phyloP scores from a whole-genome alignment of 1,140 invertebrate genomes.

The Drosophila equinoxialis region DNA sequence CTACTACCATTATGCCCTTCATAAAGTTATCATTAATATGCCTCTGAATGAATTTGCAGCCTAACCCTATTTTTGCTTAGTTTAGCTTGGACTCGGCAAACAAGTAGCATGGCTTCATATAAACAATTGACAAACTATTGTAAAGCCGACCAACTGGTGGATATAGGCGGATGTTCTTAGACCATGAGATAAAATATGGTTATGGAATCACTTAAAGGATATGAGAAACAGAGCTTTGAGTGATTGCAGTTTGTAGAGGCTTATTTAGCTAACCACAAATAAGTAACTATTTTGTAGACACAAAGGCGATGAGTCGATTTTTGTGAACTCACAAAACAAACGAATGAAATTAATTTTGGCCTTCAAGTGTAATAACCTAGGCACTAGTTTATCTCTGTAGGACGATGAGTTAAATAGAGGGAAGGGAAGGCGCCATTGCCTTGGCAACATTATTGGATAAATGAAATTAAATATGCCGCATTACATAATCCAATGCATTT shows the following conservation, averaged over 20 bases:
- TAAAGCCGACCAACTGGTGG: too few species aligned
- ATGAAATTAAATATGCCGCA: constrained; percentile 58
- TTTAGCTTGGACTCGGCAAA: too few species aligned
- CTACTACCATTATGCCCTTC: background rate
- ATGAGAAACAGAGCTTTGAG: too few species aligned
- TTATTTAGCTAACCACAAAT: too few species aligned
- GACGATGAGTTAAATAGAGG: background rate
- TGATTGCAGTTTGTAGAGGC: too few species aligned
- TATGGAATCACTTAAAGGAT: too few species aligned
- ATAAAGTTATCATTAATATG: constrained; percentile 69
- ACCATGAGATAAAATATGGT: too few species aligned
- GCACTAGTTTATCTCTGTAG: background rate
- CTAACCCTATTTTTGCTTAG: background rate
- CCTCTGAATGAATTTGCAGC: constrained; percentile 27
- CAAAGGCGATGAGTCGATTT: too few species aligned
- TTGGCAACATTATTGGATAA: constrained; percentile 49
- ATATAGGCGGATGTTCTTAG: too few species aligned
- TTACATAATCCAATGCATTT: constrained; percentile 67
- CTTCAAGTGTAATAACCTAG: constrained; percentile 11
- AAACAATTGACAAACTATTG: too few species aligned
- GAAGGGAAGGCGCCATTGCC: background rate
- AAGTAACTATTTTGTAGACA: too few species aligned
- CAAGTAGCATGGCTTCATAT: too few species aligned
- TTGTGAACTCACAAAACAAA: constrained; percentile 29
- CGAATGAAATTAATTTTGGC: constrained; percentile 35